Percentiles rank a stretch among this genome's conserved stretches.
Conservation (phyloP, 2,797 vertebrate species). For the Erethizon dorsatum region DNA sequence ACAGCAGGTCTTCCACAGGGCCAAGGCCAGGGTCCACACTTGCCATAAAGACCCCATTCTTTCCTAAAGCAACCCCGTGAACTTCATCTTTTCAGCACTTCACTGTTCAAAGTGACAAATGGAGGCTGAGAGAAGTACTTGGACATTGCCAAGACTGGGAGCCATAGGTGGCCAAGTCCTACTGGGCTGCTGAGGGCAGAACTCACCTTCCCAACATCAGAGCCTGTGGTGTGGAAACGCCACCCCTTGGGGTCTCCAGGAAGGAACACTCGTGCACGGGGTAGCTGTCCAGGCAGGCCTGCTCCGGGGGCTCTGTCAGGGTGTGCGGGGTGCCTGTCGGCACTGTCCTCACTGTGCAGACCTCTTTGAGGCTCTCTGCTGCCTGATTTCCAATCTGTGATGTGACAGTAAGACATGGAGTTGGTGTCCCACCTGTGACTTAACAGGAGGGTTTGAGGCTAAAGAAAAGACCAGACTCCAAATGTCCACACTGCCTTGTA, state of each 20-base stretch:
- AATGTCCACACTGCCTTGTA: too few species aligned
- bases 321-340: too few species aligned
- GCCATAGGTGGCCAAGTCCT: too few species aligned
- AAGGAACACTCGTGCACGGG: too few species aligned
- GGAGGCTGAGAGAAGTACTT: too few species aligned
- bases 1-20: too few species aligned
- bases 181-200: background rate
- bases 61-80: background rate
- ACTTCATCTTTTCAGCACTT: background rate
- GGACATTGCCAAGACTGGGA: too few species aligned
- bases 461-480: background rate
- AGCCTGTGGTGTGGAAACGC: too few species aligned
- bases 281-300: background rate
- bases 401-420: background rate
- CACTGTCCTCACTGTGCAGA: background rate
- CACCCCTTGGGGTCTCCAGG: too few species aligned
- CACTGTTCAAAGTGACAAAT: background rate
- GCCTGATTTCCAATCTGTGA: background rate
- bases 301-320: too few species aligned
- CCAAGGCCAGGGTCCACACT: too few species aligned
- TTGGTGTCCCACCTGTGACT: background rate
- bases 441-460: too few species aligned
- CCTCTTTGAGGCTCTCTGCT: background rate
- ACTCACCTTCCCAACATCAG: background rate
- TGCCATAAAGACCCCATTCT: background rate